Base-by-base conservation (phyloP, 2,113 vertebrate genomes). In the Scartelaos histophorus region DNA sequence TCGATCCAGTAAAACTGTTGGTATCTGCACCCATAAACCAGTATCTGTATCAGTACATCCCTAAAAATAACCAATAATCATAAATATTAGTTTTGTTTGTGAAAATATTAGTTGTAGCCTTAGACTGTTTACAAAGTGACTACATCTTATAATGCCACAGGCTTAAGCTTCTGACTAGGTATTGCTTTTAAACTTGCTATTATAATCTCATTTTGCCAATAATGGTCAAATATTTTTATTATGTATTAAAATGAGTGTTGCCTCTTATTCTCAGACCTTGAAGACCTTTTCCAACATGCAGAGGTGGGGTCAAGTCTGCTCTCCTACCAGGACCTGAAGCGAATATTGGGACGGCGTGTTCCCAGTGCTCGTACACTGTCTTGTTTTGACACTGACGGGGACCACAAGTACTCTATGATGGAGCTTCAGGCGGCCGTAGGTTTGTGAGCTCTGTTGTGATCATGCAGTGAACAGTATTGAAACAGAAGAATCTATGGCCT, bases 391-490 rank as follows among this genome's bases (percentile, higher is more conserved):
- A 69, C 0, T 12, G 80, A 93, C 5, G 35, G 79, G 60, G 82
- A 93, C 77, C 68, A 67, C 69, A 87, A 75, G 71, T 93, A 84
- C 66, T 90, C 89, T 1, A 54, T 88, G 76, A 61, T 5, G 25
- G 93, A 94, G 79, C 88, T 93, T 67, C 82, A 19, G 60, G 81
- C 82, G 47, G 92, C 92, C 25, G 43, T 76, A 1, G 83, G 90
- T 35, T 71, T 92, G 62, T 93, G 83, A 93, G 81, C 66, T 53
- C 56, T 5, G 22, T 6, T 11, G 43, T 25, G 2, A 24, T 22
- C 80, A 69, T 15, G 82, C 82, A 71, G 80, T 69, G 80, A 81
- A 88, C 83, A 83, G 74, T 85, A 83, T 89, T 85, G 82, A 79
- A 83, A 66, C 82, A 69, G 71, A 45, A 2, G 70, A 79, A 77